Percentiles rank a stretch among this genome's conserved stretches.
These are phyloP conservation scores for Argyrosomus japonicus DNA, from an alignment of 2,113 vertebrate genomes.

Conservation along the genomic window DNA sequence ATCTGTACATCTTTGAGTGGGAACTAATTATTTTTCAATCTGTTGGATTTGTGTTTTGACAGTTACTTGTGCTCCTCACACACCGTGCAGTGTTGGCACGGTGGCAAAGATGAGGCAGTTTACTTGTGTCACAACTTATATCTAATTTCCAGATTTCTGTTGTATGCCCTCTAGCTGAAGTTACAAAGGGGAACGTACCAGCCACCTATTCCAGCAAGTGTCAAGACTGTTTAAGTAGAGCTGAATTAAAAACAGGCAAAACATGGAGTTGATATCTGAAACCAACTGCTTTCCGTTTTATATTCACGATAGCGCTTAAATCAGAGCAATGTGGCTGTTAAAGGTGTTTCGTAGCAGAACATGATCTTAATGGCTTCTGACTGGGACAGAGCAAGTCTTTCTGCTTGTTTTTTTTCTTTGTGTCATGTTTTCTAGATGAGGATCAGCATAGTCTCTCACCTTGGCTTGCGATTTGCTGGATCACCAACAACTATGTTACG, in stretches of 20 bases:
- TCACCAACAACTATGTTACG: neutral
- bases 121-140: neutral
- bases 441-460: neutral
- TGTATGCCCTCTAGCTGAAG: neutral
- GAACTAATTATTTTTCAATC: neutral
- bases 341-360: neutral
- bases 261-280: conserved; percentile 4
- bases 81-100: too few species aligned
- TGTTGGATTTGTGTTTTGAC: conserved; percentile 15
- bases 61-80: neutral
- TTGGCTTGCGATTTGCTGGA: neutral
- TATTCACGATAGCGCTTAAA: neutral
- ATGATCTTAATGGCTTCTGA: neutral
- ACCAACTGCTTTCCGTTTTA: neutral
- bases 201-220: neutral
- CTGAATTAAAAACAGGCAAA: neutral
- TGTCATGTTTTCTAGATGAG: neutral
- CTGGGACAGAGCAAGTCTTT: neutral
- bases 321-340: neutral
- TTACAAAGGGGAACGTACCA: neutral
- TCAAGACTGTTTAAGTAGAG: neutral
- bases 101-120: neutral
- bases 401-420: neutral
- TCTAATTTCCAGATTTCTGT: neutral
- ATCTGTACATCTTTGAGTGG: neutral